A percentile compares a stretch with the other conserved stretches of the same genome.
Evolutionary conservation across 30 jellyfish, hydroid and myxozoan species (phyloP).

Genomic region (Chrysaora quinquecirrha): DNA sequence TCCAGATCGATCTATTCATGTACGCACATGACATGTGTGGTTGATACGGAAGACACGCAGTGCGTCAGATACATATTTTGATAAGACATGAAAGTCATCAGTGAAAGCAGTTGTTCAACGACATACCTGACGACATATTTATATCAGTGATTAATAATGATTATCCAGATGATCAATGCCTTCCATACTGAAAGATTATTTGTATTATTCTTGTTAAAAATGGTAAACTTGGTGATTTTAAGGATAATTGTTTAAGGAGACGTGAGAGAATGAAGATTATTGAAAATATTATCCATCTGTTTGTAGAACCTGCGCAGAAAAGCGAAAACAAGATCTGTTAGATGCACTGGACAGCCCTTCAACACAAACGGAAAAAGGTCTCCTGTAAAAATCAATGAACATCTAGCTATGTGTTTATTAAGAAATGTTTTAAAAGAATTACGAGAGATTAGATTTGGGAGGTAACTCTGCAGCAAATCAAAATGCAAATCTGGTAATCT

Average conservation of each 20-base stretch:
- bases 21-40: too few relatives aligned
- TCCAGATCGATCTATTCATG: too few relatives aligned
- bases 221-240: not conserved
- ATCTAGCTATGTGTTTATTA: not conserved
- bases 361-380: not conserved
- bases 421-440: not conserved
- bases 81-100: too few relatives aligned
- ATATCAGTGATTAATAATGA: too few relatives aligned
- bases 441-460: not conserved
- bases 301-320: conserved; percentile 58
- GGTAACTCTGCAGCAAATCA: not conserved
- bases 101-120: too few relatives aligned
- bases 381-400: not conserved
- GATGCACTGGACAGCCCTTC: conserved; percentile 36
- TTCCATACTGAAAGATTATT: too few relatives aligned
- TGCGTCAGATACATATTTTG: too few relatives aligned
- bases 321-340: conserved; percentile 43
- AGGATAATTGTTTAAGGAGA: not conserved
- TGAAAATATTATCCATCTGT: not conserved
- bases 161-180: too few relatives aligned
- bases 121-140: too few relatives aligned
- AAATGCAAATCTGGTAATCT: not conserved
- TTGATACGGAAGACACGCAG: too few relatives aligned
- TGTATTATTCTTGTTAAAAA: too few relatives aligned
- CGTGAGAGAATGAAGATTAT: not conserved